Evolutionary conservation across 2,113 vertebrate genomes (phyloP).

Genomic region (Boleophthalmus pectinirostris): DNA sequence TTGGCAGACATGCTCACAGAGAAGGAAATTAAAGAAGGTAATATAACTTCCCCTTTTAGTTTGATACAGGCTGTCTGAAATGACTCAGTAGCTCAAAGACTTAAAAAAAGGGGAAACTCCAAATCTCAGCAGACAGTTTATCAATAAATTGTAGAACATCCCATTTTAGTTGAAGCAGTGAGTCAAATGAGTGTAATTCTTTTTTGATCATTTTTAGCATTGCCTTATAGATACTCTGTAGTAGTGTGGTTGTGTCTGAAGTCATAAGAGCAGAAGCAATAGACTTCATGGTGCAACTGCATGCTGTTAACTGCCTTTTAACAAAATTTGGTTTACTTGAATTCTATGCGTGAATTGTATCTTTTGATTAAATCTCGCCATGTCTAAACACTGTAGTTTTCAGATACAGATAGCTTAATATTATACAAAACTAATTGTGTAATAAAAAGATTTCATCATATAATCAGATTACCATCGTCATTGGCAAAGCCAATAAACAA

Average conservation of each 20-base stretch:
- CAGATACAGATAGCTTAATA: too few species aligned
- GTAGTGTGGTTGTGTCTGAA: background rate
- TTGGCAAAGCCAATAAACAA: background rate
- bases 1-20: conserved; percentile 2
- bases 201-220: background rate
- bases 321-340: background rate
- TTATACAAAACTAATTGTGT: too few species aligned
- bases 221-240: background rate
- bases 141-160: background rate
- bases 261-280: background rate
- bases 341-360: background rate
- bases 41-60: conserved; percentile 15
- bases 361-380: background rate
- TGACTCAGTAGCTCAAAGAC: conserved; percentile 11
- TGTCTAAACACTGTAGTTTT: too few species aligned
- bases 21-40: conserved; percentile 18
- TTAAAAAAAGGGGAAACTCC: background rate
- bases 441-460: too few species aligned
- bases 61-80: conserved; percentile 14
- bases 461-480: background rate
- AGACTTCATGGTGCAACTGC: background rate
- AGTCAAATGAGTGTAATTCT: background rate
- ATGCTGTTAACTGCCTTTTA: background rate
- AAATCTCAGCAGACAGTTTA: background rate
- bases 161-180: background rate